Evolutionary conservation across 2,888 invertebrate species (phyloP).

Genomic region (Rotaria macrura): DNA sequence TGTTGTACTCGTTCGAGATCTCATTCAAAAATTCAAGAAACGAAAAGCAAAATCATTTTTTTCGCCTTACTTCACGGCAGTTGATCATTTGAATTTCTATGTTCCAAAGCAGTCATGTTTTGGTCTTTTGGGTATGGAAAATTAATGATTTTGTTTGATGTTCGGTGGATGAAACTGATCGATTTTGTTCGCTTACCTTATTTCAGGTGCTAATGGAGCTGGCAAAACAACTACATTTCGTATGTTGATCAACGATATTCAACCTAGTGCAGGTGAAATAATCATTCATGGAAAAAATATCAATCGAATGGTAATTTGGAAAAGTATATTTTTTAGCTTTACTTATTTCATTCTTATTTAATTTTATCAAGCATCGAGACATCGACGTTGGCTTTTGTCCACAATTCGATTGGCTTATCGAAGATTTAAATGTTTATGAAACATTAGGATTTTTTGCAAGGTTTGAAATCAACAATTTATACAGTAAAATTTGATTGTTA

Average conservation of each 20-base stretch:
- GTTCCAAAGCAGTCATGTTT: slow-evolving; percentile 61
- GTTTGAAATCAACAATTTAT: not conserved
- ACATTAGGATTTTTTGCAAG: slow-evolving; percentile 45
- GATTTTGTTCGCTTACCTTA: slow-evolving; percentile 43
- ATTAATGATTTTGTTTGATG: no score
- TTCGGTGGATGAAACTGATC: no score
- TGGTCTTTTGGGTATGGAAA: slow-evolving; percentile 58
- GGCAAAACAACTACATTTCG: slow-evolving; percentile 50
- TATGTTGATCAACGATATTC: slow-evolving; percentile 47
- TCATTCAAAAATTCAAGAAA: slow-evolving; percentile 21
- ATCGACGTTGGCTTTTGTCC: slow-evolving; percentile 52
- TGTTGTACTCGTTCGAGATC: not conserved
- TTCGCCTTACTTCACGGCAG: slow-evolving; percentile 41
- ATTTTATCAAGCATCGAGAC: not conserved
- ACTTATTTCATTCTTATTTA: not conserved
- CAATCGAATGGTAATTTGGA: not conserved
- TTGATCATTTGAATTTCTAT: slow-evolving; percentile 51
- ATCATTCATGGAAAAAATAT: slow-evolving; percentile 40
- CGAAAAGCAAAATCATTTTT: slow-evolving; percentile 5
- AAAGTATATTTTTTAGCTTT: no score
- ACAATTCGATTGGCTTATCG: slow-evolving; percentile 50
- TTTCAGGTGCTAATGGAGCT: slow-evolving; percentile 50
- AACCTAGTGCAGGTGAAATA: slow-evolving; percentile 43
- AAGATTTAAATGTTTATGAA: slow-evolving; percentile 47
- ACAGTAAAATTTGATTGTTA: no score